Percentiles rank a stretch among this genome's conserved stretches.
These are phyloP conservation scores for Psittacara wagleri DNA, from an alignment of 2,113 vertebrate species.

Conservation along the genomic window DNA sequence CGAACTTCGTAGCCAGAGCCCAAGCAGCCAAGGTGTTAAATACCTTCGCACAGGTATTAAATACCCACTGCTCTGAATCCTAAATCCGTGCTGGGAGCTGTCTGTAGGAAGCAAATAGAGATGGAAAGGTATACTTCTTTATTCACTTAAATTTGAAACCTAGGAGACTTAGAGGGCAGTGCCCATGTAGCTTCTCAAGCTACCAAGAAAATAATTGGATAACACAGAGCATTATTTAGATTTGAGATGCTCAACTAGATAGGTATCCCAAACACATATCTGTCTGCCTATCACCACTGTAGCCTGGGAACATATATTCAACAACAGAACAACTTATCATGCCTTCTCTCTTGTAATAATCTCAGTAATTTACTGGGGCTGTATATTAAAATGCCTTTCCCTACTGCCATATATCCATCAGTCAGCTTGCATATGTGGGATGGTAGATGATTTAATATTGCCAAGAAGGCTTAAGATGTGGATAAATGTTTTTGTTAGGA, in stretches of 20 bases:
- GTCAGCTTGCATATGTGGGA: constrained; percentile 22
- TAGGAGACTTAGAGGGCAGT: not conserved
- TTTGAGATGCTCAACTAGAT: not conserved
- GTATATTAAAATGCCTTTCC: constrained; percentile 39
- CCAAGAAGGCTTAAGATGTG: constrained; percentile 16
- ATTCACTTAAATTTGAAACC: not conserved
- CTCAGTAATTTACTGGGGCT: constrained; percentile 43
- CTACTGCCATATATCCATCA: constrained; percentile 16
- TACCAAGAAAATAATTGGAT: not conserved
- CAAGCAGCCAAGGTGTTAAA: not conserved
- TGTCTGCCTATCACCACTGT: not conserved
- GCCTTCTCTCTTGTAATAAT: constrained; percentile 17
- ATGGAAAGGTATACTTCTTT: not conserved
- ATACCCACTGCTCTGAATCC: not conserved
- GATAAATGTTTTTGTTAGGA: constrained; percentile 53
- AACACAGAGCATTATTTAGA: not conserved
- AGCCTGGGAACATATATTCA: not conserved
- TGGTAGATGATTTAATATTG: constrained; percentile 44
- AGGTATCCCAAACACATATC: not conserved
- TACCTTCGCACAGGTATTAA: not conserved
- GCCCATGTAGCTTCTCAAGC: not conserved
- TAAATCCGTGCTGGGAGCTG: accelerated
- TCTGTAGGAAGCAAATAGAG: not conserved
- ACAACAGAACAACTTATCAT: constrained; percentile 26
- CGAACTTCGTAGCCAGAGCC: accelerated